Conservation (phyloP, 2,888 invertebrate species). For the Megastigmus dorsalis region DNA sequence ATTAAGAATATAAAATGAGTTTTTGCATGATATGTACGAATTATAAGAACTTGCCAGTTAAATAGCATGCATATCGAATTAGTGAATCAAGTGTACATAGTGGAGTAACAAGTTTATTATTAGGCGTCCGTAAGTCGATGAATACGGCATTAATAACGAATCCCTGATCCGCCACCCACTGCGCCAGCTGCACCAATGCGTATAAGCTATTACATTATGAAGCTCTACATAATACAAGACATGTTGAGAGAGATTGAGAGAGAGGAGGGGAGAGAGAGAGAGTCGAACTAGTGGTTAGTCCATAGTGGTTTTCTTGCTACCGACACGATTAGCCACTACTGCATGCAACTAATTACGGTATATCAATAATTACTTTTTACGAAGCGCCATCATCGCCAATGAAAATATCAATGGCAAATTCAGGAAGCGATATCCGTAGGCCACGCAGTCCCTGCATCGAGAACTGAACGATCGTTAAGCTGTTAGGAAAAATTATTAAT, state of each 20-base stretch:
- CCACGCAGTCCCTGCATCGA: background rate
- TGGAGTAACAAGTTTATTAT: constrained; percentile 37
- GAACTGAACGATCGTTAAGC: constrained; percentile 20
- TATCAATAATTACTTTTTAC: constrained; percentile 20
- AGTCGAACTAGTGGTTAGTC: no score
- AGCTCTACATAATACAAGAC: constrained; percentile 19
- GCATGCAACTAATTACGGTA: constrained; percentile 26
- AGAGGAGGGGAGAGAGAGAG: no score
- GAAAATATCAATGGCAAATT: constrained; percentile 39
- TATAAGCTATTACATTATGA: constrained; percentile 22
- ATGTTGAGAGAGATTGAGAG: background rate
- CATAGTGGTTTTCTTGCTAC: background rate
- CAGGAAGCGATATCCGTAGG: constrained; percentile 26
- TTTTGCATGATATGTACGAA: no score
- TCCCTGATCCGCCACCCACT: constrained; percentile 44
- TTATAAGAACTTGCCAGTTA: no score
- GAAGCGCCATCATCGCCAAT: background rate
- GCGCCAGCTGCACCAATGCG: constrained; percentile 33
- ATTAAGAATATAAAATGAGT: no score
- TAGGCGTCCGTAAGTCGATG: background rate
- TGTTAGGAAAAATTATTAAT: constrained; percentile 39
- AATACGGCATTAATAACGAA: constrained; percentile 37
- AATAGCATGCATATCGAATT: no score
- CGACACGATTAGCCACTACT: background rate
- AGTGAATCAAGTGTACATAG: no score